Conservation (phyloP, 2,888 invertebrate genomes). For the Embidobia sp. region DNA sequence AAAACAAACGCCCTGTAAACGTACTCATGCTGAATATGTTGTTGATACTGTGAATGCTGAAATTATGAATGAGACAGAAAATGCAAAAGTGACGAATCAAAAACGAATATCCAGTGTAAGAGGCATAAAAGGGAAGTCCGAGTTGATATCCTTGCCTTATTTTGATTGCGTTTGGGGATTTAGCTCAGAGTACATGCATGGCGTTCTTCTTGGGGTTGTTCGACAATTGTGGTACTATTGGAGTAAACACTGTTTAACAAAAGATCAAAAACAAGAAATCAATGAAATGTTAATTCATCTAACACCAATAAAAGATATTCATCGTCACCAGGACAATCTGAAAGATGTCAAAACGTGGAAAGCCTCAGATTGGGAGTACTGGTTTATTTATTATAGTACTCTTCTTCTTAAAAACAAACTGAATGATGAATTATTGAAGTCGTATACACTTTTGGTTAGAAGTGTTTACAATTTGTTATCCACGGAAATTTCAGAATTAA, state of each 20-base stretch:
- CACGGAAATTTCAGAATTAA: not conserved
- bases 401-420: constrained; percentile 10
- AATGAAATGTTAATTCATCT: constrained; percentile 11
- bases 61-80: not conserved
- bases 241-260: not conserved
- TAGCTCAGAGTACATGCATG: constrained; percentile 44
- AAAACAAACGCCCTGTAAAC: not conserved
- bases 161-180: constrained; percentile 48
- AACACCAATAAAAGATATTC: constrained; percentile 25
- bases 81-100: not conserved
- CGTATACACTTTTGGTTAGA: not conserved
- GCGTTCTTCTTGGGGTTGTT: constrained; percentile 27
- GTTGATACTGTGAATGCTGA: not conserved
- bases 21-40: not conserved
- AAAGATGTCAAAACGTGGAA: constrained; percentile 22
- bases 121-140: constrained; percentile 40
- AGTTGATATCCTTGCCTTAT: constrained; percentile 4
- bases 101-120: not conserved
- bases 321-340: constrained; percentile 23
- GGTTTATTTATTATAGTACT: constrained; percentile 48
- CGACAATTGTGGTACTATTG: constrained; percentile 32
- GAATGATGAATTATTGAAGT: not conserved
- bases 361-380: constrained; percentile 51
- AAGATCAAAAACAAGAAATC: not conserved
- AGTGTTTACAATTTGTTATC: not conserved